A percentile compares a stretch with the other conserved stretches of the same genome.
These are phyloP conservation scores for Crenichthys baileyi DNA, from an alignment of 2,797 vertebrate species.

Conservation along the genomic window DNA sequence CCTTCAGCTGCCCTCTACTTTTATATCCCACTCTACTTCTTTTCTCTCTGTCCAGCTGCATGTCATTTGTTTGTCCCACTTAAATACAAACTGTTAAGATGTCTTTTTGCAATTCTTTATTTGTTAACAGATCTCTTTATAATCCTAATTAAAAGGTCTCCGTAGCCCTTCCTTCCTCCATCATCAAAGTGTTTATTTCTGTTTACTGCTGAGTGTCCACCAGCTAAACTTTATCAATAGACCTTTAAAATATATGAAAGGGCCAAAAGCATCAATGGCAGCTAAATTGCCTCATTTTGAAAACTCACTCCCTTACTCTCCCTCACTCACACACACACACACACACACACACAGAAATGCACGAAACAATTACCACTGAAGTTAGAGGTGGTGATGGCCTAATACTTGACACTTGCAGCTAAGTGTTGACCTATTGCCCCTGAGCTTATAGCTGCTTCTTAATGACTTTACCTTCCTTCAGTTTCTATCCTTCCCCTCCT, in stretches of 20 bases:
- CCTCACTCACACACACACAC: slow-evolving; percentile 8
- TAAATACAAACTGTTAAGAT: neutral
- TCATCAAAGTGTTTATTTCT: slow-evolving; percentile 22
- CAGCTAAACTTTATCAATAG: slow-evolving; percentile 29
- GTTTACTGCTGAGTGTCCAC: slow-evolving; percentile 13
- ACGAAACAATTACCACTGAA: slow-evolving; percentile 54
- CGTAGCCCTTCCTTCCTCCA: neutral
- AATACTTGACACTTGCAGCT: slow-evolving; percentile 61
- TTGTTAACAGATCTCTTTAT: neutral
- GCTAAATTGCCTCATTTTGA: slow-evolving; percentile 40
- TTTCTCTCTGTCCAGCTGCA: neutral
- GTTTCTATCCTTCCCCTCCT: neutral
- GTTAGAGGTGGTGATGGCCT: slow-evolving; percentile 37
- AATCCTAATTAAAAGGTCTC: neutral
- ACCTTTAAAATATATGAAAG: slow-evolving; percentile 27
- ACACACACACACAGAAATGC: slow-evolving; percentile 22
- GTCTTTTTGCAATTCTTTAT: neutral
- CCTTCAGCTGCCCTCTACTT: neutral
- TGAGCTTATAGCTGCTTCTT: slow-evolving; percentile 45
- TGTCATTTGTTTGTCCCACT: neutral
- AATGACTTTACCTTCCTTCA: slow-evolving; percentile 60
- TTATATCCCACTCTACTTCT: neutral
- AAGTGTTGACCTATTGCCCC: slow-evolving; percentile 64
- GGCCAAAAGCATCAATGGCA: slow-evolving; percentile 8
- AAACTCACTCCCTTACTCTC: slow-evolving; percentile 5